Conservation (phyloP, 2,797 vertebrate species). For the Acrocephalus scirpaceus region DNA sequence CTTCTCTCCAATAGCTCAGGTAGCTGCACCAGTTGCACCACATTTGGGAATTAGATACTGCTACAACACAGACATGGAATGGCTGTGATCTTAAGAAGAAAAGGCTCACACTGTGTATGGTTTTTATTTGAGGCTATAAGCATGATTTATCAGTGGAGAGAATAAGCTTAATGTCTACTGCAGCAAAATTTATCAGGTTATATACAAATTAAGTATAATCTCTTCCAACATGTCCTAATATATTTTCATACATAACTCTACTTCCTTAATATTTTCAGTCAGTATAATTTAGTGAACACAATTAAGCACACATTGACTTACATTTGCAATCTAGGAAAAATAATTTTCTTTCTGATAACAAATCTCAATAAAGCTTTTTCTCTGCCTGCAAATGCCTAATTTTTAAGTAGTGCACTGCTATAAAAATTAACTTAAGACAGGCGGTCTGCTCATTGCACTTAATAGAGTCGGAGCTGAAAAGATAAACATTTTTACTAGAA, state of each 20-base stretch:
- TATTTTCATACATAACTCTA: not conserved
- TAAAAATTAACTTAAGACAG: not conserved
- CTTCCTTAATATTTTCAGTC: slow-evolving; percentile 3
- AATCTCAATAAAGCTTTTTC: not conserved
- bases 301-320: not conserved
- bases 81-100: not conserved
- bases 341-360: not conserved
- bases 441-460: not conserved
- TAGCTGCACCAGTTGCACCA: not conserved
- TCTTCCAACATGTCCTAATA: not conserved
- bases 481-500: not conserved
- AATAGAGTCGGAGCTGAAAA: not conserved
- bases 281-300: not conserved
- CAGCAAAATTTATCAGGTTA: slow-evolving; percentile 19
- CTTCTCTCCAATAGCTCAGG: not conserved
- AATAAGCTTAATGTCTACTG: not conserved
- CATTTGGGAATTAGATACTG: not conserved
- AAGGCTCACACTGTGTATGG: not conserved
- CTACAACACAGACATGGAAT: not conserved
- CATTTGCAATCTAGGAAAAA: not conserved
- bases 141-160: not conserved
- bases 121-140: not conserved
- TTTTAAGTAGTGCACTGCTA: not conserved
- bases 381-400: not conserved
- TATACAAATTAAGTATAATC: not conserved